phyloP scores from a whole-genome alignment of 2,888 invertebrate species.

The Drosophila anomelani region DNA sequence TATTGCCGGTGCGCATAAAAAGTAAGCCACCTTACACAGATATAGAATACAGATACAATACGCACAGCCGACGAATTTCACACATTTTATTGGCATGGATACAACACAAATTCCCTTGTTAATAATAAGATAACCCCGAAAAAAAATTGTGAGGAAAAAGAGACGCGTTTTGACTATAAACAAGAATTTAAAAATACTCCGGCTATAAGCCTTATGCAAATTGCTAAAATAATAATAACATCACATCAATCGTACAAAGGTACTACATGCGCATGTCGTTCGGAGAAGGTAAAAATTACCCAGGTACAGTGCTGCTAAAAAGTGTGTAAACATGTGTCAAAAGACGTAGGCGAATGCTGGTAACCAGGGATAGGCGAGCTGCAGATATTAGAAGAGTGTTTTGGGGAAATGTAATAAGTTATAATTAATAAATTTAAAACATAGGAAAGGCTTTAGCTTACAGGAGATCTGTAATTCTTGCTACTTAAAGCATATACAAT shows the following conservation, averaged over 20 bases:
- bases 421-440: background rate
- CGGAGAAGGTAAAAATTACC: slow-evolving; percentile 32
- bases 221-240: slow-evolving; percentile 66
- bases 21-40: slow-evolving; percentile 14
- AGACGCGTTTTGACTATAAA: slow-evolving; percentile 45
- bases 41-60: slow-evolving; percentile 35
- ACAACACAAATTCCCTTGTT: slow-evolving; percentile 28
- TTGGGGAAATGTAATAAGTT: background rate
- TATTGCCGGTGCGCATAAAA: slow-evolving; percentile 53
- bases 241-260: slow-evolving; percentile 39
- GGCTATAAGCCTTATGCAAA: slow-evolving; percentile 57
- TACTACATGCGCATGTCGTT: slow-evolving; percentile 24
- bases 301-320: slow-evolving; percentile 50
- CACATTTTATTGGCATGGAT: slow-evolving; percentile 40
- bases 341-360: background rate
- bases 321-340: slow-evolving; percentile 44
- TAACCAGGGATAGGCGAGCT: background rate
- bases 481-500: background rate
- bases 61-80: slow-evolving; percentile 43
- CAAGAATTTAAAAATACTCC: slow-evolving; percentile 61
- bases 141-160: slow-evolving; percentile 17
- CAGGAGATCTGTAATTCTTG: background rate
- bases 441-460: background rate
- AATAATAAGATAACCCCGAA: slow-evolving; percentile 21
- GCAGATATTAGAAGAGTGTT: background rate